Conservation (phyloP, 2,888 invertebrate genomes). For the Spisula solida region DNA sequence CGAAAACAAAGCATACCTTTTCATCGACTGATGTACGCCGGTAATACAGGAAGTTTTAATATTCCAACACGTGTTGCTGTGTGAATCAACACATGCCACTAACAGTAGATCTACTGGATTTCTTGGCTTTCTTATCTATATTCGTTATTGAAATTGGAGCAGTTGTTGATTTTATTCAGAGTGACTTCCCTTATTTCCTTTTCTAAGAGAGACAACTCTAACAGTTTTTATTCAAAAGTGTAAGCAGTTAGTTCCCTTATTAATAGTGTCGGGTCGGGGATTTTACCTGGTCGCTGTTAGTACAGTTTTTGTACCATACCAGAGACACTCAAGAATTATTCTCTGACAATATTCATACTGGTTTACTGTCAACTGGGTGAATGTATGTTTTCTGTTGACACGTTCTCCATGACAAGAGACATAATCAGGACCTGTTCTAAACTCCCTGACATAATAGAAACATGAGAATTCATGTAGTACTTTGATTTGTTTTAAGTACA, state of each 20-base stretch:
- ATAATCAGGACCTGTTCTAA: no score
- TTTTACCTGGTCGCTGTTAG: no score
- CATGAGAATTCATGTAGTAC: no score
- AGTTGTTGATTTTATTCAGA: not conserved
- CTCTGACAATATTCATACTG: no score
- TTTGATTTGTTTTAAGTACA: no score
- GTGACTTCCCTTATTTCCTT: slow-evolving; percentile 33
- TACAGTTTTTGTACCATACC: no score
- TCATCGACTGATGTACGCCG: not conserved
- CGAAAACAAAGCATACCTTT: not conserved
- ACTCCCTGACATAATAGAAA: no score
- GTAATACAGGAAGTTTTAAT: not conserved
- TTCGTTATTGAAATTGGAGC: not conserved
- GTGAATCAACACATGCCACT: slow-evolving; percentile 38
- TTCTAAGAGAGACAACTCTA: slow-evolving; percentile 26
- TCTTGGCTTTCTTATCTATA: slow-evolving; percentile 28
- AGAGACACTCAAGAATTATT: no score
- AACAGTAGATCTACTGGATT: no score
- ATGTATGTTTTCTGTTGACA: no score
- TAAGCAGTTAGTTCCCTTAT: slow-evolving; percentile 2
- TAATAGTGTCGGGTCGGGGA: not conserved
- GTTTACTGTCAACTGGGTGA: no score
- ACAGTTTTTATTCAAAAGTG: not conserved
- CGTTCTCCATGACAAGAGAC: no score
- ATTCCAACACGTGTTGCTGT: slow-evolving; percentile 29